A percentile compares a stretch with the other conserved stretches of the same genome.
Evolutionary conservation across 37 sponge, comb jelly and placozoan genomes (phyloP).

Genomic region (Haliclona indistincta): DNA sequence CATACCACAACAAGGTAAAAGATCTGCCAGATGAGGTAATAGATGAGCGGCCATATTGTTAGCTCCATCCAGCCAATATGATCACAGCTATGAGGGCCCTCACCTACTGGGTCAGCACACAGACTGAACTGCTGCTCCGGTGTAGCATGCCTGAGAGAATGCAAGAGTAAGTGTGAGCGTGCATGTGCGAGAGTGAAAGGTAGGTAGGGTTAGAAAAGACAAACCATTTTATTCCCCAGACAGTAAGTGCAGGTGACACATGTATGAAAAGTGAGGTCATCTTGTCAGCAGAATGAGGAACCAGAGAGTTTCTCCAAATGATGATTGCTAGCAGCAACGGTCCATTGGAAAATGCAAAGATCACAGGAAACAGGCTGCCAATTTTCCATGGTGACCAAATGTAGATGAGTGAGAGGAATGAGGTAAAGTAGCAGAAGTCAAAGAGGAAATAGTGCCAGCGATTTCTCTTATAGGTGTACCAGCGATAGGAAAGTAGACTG

Average conservation of each 20-base stretch:
- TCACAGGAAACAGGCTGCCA: slow-evolving; percentile 18
- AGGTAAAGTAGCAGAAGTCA: slow-evolving; percentile 77
- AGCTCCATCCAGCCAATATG: slow-evolving; percentile 21
- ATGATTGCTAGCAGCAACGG: slow-evolving; percentile 46
- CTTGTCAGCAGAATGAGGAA: slow-evolving; percentile 66
- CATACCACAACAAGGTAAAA: slow-evolving; percentile 39
- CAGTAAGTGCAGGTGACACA: slow-evolving; percentile 46
- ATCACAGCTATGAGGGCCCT: slow-evolving; percentile 25
- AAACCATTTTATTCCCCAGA: slow-evolving; percentile 62
- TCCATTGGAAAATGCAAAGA: slow-evolving; percentile 47
- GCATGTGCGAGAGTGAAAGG: background rate
- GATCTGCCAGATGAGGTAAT: slow-evolving; percentile 36
- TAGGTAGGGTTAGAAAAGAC: background rate
- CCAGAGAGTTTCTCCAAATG: slow-evolving; percentile 69
- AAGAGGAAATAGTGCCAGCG: slow-evolving; percentile 61
- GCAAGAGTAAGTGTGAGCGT: background rate
- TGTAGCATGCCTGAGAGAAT: slow-evolving; percentile 22
- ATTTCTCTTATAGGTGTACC: slow-evolving; percentile 46
- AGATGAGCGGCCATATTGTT: slow-evolving; percentile 22
- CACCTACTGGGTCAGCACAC: slow-evolving; percentile 17
- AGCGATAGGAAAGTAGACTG: slow-evolving; percentile 36
- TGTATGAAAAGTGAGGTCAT: slow-evolving; percentile 77
- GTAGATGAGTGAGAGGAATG: slow-evolving; percentile 48
- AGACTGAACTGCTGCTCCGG: slow-evolving; percentile 41
- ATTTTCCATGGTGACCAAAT: slow-evolving; percentile 33